Base-by-base conservation (phyloP, 2,797 vertebrate genomes). In the Thalassophryne amazonica region DNA sequence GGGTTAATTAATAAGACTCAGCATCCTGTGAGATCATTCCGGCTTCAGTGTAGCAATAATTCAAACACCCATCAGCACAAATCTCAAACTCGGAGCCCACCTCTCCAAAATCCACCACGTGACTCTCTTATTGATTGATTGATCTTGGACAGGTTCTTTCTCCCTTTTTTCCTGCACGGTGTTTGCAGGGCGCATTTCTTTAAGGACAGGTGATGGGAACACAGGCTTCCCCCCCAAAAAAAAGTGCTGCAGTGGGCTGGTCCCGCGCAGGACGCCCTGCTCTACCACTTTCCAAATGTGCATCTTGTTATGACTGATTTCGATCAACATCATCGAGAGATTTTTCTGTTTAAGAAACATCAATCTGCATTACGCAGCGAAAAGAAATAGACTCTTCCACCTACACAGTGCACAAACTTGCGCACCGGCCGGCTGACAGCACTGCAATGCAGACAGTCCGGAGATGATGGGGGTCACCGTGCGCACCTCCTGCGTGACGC, bases 361-460 rank as follows among this genome's bases (percentile, higher is more conserved):
- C 3, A 13, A n/a, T 8, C 21, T 3, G 21, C 33, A n/a, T 33
- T 16, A 50, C 29, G 27, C 34, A 40, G 17, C 19, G 29, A 23
- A 1, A 31, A 34, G 10, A 58, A 67, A 50, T 38, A 17, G 22
- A 48, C 60, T 74, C 49, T 54, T 60, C 36, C 25, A 42, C 16
- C 48, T 43, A 27, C 62, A 34, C 62, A 60, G 54, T 70, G 86
- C 81, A 83, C 78, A 84, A 87, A 89, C 85, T 90, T 90, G 73
- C 65, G 70, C 45, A 69, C 68, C 40, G 77, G 63, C 70, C 50
- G 62, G 41, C 49, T 48, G 68, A 72, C 85, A 90, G 82, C 85
- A 90, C 90, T 81, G 91, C 90, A 91, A 89, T 92, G 90, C 91
- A 92, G 91, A 89, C 72, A 80, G 81, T 27, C 43, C 59, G 17